phyloP scores from a whole-genome alignment of 1,140 invertebrate species.

The Monomorium pharaonis region DNA sequence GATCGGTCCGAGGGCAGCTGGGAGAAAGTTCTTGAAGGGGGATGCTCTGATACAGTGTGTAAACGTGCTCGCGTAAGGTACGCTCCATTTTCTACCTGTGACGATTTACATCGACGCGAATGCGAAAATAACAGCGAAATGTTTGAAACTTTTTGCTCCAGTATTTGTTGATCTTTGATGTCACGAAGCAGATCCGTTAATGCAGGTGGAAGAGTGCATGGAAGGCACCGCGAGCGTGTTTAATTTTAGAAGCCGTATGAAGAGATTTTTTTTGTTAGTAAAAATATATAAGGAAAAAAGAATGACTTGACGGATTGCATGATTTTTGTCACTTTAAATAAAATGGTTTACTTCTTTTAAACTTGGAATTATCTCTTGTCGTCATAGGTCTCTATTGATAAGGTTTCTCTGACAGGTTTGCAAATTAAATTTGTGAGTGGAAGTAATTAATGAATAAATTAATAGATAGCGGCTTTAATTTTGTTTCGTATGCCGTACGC shows the following conservation, averaged over 20 bases:
- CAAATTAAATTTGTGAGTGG: neutral
- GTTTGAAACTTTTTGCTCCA: neutral
- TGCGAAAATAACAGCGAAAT: neutral
- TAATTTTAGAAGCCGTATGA: neutral
- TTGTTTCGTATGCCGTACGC: neutral
- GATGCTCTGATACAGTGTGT: slow-evolving; percentile 58
- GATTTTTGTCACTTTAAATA: neutral
- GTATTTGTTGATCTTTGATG: slow-evolving; percentile 20
- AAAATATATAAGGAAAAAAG: neutral
- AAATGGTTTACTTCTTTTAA: neutral
- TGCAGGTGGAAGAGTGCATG: neutral
- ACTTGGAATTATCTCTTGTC: neutral
- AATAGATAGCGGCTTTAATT: neutral
- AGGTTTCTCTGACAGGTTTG: neutral
- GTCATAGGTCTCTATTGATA: neutral
- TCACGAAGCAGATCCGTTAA: neutral
- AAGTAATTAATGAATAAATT: neutral
- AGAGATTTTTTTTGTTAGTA: neutral
- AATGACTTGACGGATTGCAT: neutral
- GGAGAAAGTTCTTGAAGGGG: slow-evolving; percentile 45
- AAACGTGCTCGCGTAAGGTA: slow-evolving; percentile 55
- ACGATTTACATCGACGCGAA: neutral
- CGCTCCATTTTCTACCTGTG: neutral
- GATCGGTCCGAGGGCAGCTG: slow-evolving; percentile 62
- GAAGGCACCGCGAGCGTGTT: neutral